Percentiles rank a stretch among this genome's conserved stretches.
Conservation (phyloP, 2,888 invertebrate species). For the Coleophora flavipennella region DNA sequence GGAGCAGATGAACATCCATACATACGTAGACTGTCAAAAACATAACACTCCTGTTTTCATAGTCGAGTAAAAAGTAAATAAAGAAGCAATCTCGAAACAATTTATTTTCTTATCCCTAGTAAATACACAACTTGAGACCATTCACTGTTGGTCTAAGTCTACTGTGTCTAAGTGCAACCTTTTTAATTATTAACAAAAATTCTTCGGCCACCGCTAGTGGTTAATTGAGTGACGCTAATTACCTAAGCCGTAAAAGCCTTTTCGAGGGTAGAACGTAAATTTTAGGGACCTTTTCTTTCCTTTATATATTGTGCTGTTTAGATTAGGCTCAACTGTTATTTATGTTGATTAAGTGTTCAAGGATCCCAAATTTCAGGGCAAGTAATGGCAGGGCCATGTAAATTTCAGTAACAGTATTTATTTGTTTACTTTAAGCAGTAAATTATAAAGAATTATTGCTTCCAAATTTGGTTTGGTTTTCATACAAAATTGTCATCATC, state of each 20-base stretch:
- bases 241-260: conserved; percentile 64
- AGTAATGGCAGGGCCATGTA: conserved; percentile 9
- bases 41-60: too few relatives aligned
- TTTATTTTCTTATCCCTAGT: neutral
- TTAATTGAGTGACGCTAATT: conserved; percentile 72
- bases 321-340: conserved; percentile 36
- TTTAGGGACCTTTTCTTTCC: conserved; percentile 48
- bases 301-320: conserved; percentile 39
- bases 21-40: too few relatives aligned
- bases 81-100: too few relatives aligned
- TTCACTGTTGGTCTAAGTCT: conserved; percentile 42
- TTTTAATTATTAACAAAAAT: conserved; percentile 70
- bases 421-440: too few relatives aligned
- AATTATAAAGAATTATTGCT: too few relatives aligned
- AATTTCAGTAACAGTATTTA: conserved; percentile 2
- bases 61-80: too few relatives aligned
- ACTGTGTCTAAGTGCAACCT: conserved; percentile 57
- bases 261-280: conserved; percentile 44
- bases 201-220: conserved; percentile 52
- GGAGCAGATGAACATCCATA: too few relatives aligned
- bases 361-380: conserved; percentile 12
- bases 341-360: conserved; percentile 27
- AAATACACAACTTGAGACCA: conserved; percentile 8
- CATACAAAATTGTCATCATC: too few relatives aligned
- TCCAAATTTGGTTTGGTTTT: too few relatives aligned